Evolutionary conservation across 2,797 vertebrate genomes (phyloP).

Genomic region (Crax fasciolata): DNA sequence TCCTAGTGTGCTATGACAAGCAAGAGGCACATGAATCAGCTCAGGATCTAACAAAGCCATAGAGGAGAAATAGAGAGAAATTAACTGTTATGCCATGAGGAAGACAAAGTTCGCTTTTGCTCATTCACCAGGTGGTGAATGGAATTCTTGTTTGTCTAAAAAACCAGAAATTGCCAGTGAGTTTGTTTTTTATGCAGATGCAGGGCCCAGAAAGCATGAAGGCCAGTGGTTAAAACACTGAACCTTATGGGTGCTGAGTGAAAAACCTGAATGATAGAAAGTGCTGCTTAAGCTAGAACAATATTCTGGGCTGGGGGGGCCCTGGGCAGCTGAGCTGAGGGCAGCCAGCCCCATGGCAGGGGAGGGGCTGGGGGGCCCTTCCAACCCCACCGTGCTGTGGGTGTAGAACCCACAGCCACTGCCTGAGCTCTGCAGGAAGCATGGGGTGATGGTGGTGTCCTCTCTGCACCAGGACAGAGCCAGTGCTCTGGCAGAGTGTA

Average conservation of each 20-base stretch:
- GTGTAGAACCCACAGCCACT: background rate
- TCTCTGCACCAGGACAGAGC: background rate
- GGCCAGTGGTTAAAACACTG: background rate
- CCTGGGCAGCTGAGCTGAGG: background rate
- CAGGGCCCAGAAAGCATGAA: background rate
- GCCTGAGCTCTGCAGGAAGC: fast-evolving
- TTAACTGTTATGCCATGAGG: background rate
- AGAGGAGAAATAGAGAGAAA: background rate
- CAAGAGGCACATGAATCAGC: background rate
- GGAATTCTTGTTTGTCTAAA: background rate
- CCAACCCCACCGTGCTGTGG: background rate
- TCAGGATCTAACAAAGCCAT: background rate
- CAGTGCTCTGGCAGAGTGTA: background rate
- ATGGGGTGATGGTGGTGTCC: fast-evolving
- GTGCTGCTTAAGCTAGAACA: background rate
- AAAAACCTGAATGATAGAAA: background rate
- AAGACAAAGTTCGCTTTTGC: background rate
- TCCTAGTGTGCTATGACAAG: background rate
- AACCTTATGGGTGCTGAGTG: background rate
- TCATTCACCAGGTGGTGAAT: background rate
- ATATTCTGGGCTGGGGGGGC: background rate
- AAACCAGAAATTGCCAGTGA: background rate
- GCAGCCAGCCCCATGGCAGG: background rate
- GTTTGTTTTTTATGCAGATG: background rate
- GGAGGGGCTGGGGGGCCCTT: background rate